phyloP scores from a whole-genome alignment of 2,888 invertebrate genomes.

The Metellina segmentata region DNA sequence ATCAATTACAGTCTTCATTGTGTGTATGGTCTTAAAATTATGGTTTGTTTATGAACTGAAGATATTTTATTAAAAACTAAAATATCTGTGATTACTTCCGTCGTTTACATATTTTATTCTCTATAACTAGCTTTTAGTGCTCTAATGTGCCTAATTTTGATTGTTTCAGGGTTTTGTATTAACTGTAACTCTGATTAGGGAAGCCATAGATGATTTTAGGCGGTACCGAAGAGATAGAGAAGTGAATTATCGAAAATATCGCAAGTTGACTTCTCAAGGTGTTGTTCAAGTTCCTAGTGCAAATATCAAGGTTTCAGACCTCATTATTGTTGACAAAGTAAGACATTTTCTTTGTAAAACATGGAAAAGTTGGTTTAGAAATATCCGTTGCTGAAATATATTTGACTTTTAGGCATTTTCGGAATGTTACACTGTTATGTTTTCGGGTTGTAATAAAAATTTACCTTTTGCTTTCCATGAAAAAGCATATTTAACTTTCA shows the following conservation, averaged over 20 bases:
- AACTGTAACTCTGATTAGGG: constrained; percentile 96
- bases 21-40: too few relatives aligned
- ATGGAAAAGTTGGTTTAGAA: too few relatives aligned
- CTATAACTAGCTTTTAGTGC: background rate
- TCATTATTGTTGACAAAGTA: constrained; percentile 91
- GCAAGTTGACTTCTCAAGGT: constrained; percentile 87
- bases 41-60: too few relatives aligned
- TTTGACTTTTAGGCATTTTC: too few relatives aligned
- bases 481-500: too few relatives aligned
- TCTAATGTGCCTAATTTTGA: constrained; percentile 3
- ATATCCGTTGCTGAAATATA: too few relatives aligned
- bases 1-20: too few relatives aligned
- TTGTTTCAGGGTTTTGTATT: constrained; percentile 91
- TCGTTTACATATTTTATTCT: background rate
- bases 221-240: constrained; percentile 96
- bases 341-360: background rate
- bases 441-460: too few relatives aligned
- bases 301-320: constrained; percentile 84
- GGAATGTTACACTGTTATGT: too few relatives aligned
- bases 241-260: constrained; percentile 96
- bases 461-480: too few relatives aligned
- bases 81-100: too few relatives aligned
- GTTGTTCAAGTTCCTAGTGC: constrained; percentile 80
- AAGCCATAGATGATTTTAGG: constrained; percentile 97
- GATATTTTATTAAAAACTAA: too few relatives aligned